Evolutionary conservation across 2,797 vertebrate species (phyloP).

Genomic region (Vipera ursinii): DNA sequence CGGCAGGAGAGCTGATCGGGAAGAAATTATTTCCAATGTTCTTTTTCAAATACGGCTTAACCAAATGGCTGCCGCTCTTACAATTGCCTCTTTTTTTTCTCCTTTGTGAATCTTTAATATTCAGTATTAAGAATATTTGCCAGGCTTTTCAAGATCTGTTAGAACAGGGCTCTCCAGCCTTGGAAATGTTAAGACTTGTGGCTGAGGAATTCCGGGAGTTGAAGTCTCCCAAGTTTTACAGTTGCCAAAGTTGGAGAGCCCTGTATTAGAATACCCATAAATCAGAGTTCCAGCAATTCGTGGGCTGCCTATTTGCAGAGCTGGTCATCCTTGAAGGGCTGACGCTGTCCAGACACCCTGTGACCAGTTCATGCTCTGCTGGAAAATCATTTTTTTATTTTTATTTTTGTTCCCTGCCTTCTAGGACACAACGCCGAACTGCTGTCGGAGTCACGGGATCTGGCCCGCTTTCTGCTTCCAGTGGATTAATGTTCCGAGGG

Average conservation of each 20-base stretch:
- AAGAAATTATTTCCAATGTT: background rate
- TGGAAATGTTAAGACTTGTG: too few relatives aligned
- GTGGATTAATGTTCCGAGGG: background rate
- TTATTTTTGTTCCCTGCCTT: background rate
- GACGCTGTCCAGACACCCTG: background rate
- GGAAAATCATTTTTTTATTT: background rate
- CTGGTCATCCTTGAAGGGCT: background rate
- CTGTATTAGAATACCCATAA: background rate
- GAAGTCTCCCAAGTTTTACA: background rate
- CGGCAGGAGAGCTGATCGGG: background rate
- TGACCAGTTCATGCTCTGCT: background rate
- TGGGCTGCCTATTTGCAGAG: background rate
- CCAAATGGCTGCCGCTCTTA: background rate
- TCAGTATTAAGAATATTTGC: too few relatives aligned
- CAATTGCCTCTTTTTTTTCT: background rate
- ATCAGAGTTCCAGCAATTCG: background rate
- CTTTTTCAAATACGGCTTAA: background rate
- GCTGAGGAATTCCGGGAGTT: background rate
- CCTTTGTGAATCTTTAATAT: background rate
- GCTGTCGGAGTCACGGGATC: accelerated
- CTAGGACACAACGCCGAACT: background rate
- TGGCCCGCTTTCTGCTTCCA: constrained; percentile 6
- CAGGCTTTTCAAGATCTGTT: too few relatives aligned
- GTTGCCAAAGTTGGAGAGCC: background rate
- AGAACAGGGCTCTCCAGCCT: too few relatives aligned